Evolutionary conservation across 2,888 invertebrate species (phyloP).

Genomic region (Sabellastarte sp.): DNA sequence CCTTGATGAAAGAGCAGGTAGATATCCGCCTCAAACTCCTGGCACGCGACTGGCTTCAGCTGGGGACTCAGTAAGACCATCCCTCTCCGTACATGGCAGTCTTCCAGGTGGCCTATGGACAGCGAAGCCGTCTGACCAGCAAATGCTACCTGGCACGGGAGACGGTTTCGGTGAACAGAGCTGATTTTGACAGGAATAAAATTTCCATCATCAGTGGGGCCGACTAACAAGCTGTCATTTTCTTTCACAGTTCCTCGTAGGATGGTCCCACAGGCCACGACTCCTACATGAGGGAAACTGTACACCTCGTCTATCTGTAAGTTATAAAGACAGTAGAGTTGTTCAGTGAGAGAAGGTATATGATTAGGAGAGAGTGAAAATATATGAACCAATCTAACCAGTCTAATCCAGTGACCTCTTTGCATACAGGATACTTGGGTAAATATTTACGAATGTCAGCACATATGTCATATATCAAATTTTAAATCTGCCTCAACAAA

Average conservation of each 20-base stretch:
- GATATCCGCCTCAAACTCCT: slow-evolving; percentile 76
- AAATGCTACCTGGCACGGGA: slow-evolving; percentile 81
- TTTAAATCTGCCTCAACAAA: too few relatives aligned
- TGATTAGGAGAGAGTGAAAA: too few relatives aligned
- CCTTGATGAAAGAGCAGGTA: slow-evolving; percentile 81
- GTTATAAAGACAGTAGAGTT: neutral
- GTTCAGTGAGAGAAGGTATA: neutral
- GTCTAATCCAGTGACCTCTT: too few relatives aligned
- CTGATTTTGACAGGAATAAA: slow-evolving; percentile 68
- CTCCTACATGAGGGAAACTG: slow-evolving; percentile 57
- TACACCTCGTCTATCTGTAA: slow-evolving; percentile 83
- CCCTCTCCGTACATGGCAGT: slow-evolving; percentile 34
- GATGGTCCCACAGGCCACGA: slow-evolving; percentile 51
- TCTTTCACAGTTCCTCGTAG: slow-evolving; percentile 76
- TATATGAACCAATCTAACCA: too few relatives aligned
- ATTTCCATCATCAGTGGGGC: slow-evolving; percentile 61
- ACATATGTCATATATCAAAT: too few relatives aligned
- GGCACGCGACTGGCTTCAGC: slow-evolving; percentile 41
- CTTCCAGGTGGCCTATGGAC: slow-evolving; percentile 63
- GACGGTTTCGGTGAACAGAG: slow-evolving; percentile 87
- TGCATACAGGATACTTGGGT: too few relatives aligned
- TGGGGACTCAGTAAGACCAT: slow-evolving; percentile 56
- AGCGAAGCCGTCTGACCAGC: slow-evolving; percentile 89
- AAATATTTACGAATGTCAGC: too few relatives aligned
- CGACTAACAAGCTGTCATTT: slow-evolving; percentile 65